A percentile compares a stretch with the other conserved stretches of the same genome.
Evolutionary conservation across 2,797 vertebrate species (phyloP).

Genomic region (Picus viridis): DNA sequence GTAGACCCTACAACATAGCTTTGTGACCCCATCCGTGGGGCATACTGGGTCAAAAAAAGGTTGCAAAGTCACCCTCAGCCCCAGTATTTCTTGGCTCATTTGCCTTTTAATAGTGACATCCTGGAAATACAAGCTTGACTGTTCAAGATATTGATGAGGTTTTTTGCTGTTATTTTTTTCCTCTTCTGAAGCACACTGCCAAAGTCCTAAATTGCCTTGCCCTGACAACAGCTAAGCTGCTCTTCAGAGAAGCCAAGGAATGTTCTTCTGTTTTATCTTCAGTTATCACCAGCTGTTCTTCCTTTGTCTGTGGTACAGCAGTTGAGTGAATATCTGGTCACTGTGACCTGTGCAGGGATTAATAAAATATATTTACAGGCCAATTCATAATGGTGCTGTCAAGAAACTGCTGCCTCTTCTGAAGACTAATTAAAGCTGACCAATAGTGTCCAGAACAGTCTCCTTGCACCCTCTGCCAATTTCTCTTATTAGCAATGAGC

Average conservation of each 20-base stretch:
- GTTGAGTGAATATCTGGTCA: neutral
- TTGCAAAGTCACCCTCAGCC: neutral
- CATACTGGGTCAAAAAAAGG: neutral
- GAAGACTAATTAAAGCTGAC: neutral
- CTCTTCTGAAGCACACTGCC: neutral
- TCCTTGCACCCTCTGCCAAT: neutral
- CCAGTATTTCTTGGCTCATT: neutral
- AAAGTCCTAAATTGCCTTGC: neutral
- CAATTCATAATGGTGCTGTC: neutral
- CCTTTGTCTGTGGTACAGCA: neutral
- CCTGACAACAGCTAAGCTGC: neutral
- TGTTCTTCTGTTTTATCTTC: neutral
- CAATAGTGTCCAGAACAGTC: neutral
- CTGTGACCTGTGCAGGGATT: neutral
- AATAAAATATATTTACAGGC: neutral
- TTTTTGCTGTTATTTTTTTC: neutral
- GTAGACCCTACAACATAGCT: neutral
- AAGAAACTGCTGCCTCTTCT: neutral
- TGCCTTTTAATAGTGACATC: neutral
- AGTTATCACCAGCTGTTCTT: neutral
- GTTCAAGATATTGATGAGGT: neutral
- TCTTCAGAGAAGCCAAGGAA: neutral
- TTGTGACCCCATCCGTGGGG: rapidly evolving
- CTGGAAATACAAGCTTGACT: neutral
- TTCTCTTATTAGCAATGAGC: neutral